These are phyloP conservation scores for Galerucella nymphaeae DNA, from an alignment of 2,888 invertebrate species.

Conservation along the genomic window DNA sequence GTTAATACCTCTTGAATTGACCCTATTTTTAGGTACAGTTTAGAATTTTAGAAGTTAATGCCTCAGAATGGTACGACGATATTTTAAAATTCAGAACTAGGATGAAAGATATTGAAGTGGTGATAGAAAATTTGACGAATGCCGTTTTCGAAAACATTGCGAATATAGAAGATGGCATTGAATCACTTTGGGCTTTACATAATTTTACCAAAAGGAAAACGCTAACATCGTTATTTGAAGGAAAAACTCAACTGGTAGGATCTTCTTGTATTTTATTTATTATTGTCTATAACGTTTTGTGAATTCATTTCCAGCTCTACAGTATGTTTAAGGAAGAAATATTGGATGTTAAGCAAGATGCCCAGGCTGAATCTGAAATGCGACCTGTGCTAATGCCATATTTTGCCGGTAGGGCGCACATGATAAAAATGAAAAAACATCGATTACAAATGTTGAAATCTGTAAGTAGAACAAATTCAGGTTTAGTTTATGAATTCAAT, in stretches of 20 bases:
- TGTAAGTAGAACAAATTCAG: conserved; percentile 60
- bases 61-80: conserved; percentile 85
- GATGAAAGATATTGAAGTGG: conserved; percentile 76
- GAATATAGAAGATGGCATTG: conserved; percentile 84
- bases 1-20: too few species aligned
- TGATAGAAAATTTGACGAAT: conserved; percentile 84
- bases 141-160: conserved; percentile 82
- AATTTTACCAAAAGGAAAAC: conserved; percentile 82
- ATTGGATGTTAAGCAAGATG: conserved; percentile 77
- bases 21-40: conserved; percentile 65
- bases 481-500: too few species aligned
- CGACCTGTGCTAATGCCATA: conserved; percentile 77
- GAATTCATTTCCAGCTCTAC: conserved; percentile 70
- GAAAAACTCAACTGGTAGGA: conserved; percentile 72
- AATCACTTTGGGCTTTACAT: conserved; percentile 80
- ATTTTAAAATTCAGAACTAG: conserved; percentile 71
- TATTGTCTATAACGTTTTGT: background rate
- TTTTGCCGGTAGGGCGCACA: conserved; percentile 78
- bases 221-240: conserved; percentile 75
- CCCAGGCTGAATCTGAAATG: conserved; percentile 71
- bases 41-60: conserved; percentile 81
- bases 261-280: background rate
- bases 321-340: conserved; percentile 81
- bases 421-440: conserved; percentile 75
- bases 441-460: conserved; percentile 71